A percentile compares a stretch with the other conserved stretches of the same genome.
Conservation (phyloP, 1,140 invertebrate genomes). For the Leptinotarsa undecemlineata region DNA sequence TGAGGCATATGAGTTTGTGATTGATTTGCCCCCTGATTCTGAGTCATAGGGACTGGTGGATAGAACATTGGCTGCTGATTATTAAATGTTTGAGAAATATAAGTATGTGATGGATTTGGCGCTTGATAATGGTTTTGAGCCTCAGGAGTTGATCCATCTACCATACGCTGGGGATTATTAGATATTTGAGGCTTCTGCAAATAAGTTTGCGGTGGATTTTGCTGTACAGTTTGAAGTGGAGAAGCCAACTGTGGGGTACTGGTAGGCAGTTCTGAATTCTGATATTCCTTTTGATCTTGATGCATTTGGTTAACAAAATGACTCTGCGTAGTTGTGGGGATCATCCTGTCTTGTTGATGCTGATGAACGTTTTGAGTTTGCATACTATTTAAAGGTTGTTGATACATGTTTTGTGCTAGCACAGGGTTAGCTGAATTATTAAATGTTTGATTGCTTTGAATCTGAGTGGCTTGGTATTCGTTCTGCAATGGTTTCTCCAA, state of each 20-base stretch:
- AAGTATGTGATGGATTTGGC: background rate
- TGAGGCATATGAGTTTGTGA: background rate
- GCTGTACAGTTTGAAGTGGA: background rate
- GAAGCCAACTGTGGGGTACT: background rate
- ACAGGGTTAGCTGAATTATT: background rate
- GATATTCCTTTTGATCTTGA: background rate
- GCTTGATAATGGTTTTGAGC: background rate
- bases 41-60: background rate
- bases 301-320: background rate
- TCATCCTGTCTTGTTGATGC: background rate
- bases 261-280: no score
- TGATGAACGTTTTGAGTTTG: background rate
- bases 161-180: background rate
- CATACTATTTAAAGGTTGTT: background rate
- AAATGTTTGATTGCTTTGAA: no score
- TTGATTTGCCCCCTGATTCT: background rate
- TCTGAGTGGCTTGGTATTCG: no score
- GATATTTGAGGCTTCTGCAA: background rate
- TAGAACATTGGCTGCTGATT: background rate
- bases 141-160: background rate
- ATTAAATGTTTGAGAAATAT: background rate
- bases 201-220: background rate
- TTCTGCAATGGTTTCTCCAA: no score
- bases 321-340: background rate
- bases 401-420: background rate